Percentiles rank a stretch among this genome's conserved stretches.
phyloP scores from a whole-genome alignment of 2,113 vertebrate species.

The Odocoileus virginianus region DNA sequence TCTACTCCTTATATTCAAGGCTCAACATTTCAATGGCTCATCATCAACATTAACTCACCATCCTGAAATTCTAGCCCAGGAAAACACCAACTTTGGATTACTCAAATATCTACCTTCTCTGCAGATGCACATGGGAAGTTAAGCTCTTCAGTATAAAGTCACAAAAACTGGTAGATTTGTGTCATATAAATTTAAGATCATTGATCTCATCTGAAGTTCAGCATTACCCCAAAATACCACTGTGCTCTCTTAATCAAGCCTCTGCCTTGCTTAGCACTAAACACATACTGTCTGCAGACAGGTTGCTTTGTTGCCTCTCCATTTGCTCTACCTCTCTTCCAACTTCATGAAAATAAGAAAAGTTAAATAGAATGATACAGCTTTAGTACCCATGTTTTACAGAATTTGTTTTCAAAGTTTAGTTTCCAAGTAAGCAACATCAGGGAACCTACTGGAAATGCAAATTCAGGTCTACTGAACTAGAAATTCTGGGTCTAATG shows the following conservation, averaged over 20 bases:
- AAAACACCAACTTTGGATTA: not conserved
- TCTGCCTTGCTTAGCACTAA: not conserved
- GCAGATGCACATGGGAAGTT: not conserved
- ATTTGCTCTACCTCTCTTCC: not conserved
- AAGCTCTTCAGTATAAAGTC: not conserved
- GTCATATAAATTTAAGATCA: not conserved
- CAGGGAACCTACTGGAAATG: not conserved
- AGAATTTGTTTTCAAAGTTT: not conserved
- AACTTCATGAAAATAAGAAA: not conserved
- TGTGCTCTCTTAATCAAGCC: not conserved
- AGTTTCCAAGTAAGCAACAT: not conserved
- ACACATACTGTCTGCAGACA: not conserved
- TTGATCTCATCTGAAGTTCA: not conserved
- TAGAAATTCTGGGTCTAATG: not conserved
- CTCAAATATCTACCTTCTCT: not conserved
- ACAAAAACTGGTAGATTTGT: not conserved
- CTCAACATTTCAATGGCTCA: not conserved
- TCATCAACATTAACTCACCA: not conserved
- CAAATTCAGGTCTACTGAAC: not conserved
- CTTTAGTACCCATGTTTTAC: not conserved
- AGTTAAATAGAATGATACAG: not conserved
- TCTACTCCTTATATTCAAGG: not conserved
- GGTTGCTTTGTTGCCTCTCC: not conserved
- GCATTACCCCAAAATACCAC: not conserved
- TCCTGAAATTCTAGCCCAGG: not conserved